Conservation (phyloP, 2,888 invertebrate genomes). For the Ramazzottius varieornatus region DNA sequence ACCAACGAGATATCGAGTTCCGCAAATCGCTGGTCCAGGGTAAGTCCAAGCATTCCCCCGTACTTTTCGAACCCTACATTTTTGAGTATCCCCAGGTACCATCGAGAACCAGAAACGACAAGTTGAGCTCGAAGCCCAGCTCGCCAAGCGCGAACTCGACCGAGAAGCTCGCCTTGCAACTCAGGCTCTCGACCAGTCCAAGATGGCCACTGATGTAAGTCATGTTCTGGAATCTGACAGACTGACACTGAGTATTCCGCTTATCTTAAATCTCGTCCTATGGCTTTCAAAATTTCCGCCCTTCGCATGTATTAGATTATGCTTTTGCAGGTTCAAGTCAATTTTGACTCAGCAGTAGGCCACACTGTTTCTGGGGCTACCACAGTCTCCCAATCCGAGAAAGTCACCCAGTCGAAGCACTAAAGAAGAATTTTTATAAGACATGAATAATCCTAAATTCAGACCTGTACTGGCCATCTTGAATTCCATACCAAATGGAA, state of each 20-base stretch:
- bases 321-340: not conserved
- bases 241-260: too few species aligned
- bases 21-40: not conserved
- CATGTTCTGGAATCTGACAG: too few species aligned
- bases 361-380: not conserved
- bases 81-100: too few species aligned
- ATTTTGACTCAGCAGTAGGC: not conserved
- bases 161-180: not conserved
- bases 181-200: not conserved
- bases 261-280: not conserved
- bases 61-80: too few species aligned
- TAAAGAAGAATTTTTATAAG: too few species aligned
- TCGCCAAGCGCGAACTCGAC: not conserved
- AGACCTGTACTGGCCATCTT: too few species aligned
- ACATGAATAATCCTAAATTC: too few species aligned
- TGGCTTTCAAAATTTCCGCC: not conserved
- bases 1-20: not conserved
- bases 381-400: not conserved
- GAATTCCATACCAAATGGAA: too few species aligned
- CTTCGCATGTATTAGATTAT: not conserved
- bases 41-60: too few species aligned
- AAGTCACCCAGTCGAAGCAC: not conserved
- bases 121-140: not conserved
- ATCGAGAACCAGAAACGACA: not conserved
- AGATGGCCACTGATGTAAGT: not conserved